Base-by-base conservation (phyloP, 2,797 vertebrate species). In the Anas acuta region DNA sequence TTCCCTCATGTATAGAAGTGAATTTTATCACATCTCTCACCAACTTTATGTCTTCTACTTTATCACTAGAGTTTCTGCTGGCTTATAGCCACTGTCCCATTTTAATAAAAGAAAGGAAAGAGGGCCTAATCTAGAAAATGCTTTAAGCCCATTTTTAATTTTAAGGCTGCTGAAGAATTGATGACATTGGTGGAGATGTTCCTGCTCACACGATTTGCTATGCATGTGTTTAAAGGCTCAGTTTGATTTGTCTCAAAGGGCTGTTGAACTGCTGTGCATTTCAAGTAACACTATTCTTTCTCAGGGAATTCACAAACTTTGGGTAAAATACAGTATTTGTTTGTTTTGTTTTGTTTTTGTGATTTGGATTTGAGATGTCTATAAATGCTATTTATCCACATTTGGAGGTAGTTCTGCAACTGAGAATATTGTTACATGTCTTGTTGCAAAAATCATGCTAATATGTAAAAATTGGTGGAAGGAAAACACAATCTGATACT, bases 21-120 rank as follows among this genome's bases (percentile, higher is more conserved):
- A 87, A 96, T 96, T 97, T 97, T 97, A 97, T 97, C 93, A 84
- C 93, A 93, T 84, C 89, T 91, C 95, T 95, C 61, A 78, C 91
- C 90, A 93, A 89, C 77, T 96, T 97, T 97, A 96, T 96, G 95
- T 93, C 90, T 94, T 94, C 80, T 93, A 91, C 77, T 97, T 96
- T 93, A 96, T 96, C 93, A 92, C 95, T 76, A 9, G 91, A 90
- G 85, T 90, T 97, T 94, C 69, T 90, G 80, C 90, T 94, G 93
- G 92, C 93, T 96, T 93, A 88, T 73, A 94, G 83, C 92, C 90
- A 74, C 92, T 90, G 94, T 61, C 92, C 89, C 61, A 89, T 94
- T 96, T 93, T 94, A 96, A 97, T 96, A 94, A 93, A 93, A 92
- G 94, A 70, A 91, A 92, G 87, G 67, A 91, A 71, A 95, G 92